Conservation (phyloP, 1,140 invertebrate species). For the Macrosteles quadrilineatus region DNA sequence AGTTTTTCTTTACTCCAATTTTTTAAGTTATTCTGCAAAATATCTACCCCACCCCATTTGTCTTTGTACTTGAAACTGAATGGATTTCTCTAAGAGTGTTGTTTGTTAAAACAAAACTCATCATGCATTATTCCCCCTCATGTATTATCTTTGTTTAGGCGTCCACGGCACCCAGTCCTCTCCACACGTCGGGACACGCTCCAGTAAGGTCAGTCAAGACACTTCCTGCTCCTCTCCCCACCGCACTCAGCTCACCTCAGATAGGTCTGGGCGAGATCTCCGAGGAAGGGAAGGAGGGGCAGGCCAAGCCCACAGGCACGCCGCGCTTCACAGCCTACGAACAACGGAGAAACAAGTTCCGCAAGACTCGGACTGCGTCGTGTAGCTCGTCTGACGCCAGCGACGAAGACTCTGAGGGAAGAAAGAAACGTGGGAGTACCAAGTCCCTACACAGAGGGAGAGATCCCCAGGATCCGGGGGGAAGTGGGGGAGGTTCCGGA, state of each 20-base stretch:
- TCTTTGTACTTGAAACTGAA: too few species aligned
- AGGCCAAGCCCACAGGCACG: slow-evolving; percentile 10
- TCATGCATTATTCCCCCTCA: too few species aligned
- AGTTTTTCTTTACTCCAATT: too few species aligned
- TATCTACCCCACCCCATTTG: too few species aligned
- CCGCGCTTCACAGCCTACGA: slow-evolving; percentile 19
- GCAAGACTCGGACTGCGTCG: slow-evolving; percentile 78
- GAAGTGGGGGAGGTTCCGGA: slow-evolving; percentile 51
- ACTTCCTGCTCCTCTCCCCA: slow-evolving; percentile 56
- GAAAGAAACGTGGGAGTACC: slow-evolving; percentile 64
- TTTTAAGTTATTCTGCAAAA: too few species aligned
- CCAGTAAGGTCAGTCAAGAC: slow-evolving; percentile 50
- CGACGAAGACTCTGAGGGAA: slow-evolving; percentile 83
- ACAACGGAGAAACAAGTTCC: slow-evolving; percentile 66
- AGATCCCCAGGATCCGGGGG: slow-evolving; percentile 59
- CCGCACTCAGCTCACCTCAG: slow-evolving; percentile 39
- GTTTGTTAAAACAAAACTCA: too few species aligned
- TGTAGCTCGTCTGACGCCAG: slow-evolving; percentile 89
- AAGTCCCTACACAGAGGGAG: slow-evolving; percentile 38
- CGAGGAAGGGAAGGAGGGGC: slow-evolving; percentile 57
- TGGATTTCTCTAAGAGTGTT: too few species aligned
- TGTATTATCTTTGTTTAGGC: too few species aligned
- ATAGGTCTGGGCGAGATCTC: slow-evolving; percentile 66
- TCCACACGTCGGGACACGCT: slow-evolving; percentile 50
- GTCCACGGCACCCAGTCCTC: slow-evolving; percentile 54